These are phyloP conservation scores for Cryptomyrus ogoouensis DNA, from an alignment of 2,113 vertebrate genomes.

Conservation along the genomic window DNA sequence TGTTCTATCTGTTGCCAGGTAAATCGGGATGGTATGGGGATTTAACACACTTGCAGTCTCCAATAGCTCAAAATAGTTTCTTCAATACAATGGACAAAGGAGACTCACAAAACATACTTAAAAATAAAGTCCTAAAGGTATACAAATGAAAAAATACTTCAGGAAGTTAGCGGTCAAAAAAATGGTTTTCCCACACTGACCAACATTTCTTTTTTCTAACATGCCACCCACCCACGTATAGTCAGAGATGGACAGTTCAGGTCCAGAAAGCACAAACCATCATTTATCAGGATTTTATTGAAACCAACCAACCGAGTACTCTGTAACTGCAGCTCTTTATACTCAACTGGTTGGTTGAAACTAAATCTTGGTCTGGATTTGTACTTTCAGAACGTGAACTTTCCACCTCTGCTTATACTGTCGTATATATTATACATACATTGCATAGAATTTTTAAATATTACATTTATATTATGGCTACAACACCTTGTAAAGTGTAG, in stretches of 20 bases:
- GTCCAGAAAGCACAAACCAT: background rate
- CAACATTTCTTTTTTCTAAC: background rate
- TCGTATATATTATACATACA: background rate
- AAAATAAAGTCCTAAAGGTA: background rate
- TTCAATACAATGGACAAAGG: background rate
- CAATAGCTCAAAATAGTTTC: background rate
- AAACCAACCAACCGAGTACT: background rate
- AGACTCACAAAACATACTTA: background rate
- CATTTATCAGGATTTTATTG: too few relatives aligned
- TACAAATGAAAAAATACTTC: background rate
- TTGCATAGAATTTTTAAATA: background rate
- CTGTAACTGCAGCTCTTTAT: too few relatives aligned
- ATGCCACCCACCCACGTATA: background rate
- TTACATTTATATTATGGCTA: background rate
- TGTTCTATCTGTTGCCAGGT: background rate
- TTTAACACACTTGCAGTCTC: background rate
- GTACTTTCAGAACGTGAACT: background rate
- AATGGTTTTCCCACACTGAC: background rate
- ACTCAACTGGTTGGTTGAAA: background rate
- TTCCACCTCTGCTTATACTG: background rate
- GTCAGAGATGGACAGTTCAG: background rate
- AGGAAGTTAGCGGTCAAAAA: background rate
- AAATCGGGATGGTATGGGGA: background rate
- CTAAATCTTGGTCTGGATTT: background rate
- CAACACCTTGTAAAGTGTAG: background rate